Conservation (phyloP, 2,888 invertebrate species). For the Diplazon laetatorius region DNA sequence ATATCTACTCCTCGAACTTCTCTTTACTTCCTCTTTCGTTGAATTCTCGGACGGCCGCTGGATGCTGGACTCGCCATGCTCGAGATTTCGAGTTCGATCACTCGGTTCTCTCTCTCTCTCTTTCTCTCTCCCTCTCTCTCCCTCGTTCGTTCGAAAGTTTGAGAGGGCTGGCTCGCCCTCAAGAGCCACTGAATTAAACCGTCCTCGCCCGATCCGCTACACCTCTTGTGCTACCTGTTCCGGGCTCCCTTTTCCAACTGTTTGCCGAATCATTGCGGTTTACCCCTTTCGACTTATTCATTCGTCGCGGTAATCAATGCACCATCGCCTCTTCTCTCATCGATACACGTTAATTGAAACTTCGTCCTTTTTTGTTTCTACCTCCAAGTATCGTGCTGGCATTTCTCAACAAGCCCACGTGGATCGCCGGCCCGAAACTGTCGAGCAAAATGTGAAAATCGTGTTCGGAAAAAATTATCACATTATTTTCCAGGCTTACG, state of each 20-base stretch:
- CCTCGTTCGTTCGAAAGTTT: slow-evolving; percentile 21
- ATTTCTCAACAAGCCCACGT: too few relatives aligned
- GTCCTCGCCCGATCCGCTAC: slow-evolving; percentile 13
- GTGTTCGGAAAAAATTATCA: too few relatives aligned
- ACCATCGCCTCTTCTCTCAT: slow-evolving; percentile 2
- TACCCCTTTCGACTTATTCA: slow-evolving; percentile 4
- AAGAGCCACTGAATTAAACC: slow-evolving; percentile 49
- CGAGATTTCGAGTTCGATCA: slow-evolving; percentile 37
- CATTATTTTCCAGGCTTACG: too few relatives aligned
- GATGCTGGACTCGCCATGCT: slow-evolving; percentile 13
- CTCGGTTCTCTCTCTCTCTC: neutral
- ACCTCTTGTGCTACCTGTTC: slow-evolving; percentile 16
- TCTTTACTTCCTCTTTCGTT: slow-evolving; percentile 26
- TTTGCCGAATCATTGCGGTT: slow-evolving; percentile 38
- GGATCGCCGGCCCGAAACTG: too few relatives aligned
- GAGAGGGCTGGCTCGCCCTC: slow-evolving; percentile 17
- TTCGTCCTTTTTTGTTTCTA: too few relatives aligned
- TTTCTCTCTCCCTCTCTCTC: neutral
- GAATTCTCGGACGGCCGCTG: neutral
- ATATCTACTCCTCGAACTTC: slow-evolving; percentile 46
- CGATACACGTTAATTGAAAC: neutral
- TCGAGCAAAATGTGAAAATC: too few relatives aligned
- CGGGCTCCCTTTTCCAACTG: slow-evolving; percentile 11
- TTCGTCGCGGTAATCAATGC: slow-evolving; percentile 34
- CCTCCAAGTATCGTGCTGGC: too few relatives aligned